phyloP scores from a whole-genome alignment of 1,140 invertebrate genomes.

The Vollenhovia emeryi region DNA sequence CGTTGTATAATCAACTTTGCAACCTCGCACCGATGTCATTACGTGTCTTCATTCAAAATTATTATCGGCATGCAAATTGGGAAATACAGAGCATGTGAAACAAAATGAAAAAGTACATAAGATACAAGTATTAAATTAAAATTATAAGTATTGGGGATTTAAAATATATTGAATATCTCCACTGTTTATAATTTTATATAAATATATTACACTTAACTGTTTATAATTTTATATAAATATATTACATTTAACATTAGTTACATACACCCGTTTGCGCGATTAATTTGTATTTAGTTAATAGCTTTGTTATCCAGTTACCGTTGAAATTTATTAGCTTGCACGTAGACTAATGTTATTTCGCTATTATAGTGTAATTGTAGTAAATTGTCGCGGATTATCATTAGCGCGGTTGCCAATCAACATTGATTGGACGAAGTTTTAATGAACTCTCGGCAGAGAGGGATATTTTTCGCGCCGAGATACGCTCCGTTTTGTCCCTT shows the following conservation, averaged over 20 bases:
- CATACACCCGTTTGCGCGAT: background rate
- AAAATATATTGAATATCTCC: too few relatives aligned
- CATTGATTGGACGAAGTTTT: background rate
- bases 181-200: too few relatives aligned
- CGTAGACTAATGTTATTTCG: background rate
- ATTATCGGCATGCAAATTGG: background rate
- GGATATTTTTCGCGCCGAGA: background rate
- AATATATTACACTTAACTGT: too few relatives aligned
- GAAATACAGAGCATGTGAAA: background rate
- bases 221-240: too few relatives aligned
- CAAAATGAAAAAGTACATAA: background rate
- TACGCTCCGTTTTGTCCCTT: slow-evolving; percentile 78
- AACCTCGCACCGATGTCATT: background rate
- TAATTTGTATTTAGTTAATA: background rate
- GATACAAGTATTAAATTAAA: background rate
- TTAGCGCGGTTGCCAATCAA: background rate
- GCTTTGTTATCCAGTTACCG: background rate
- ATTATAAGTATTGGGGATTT: background rate
- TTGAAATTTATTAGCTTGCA: background rate
- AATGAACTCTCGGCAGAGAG: background rate
- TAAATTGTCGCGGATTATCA: background rate
- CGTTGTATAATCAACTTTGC: slow-evolving; percentile 7
- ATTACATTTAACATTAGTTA: background rate
- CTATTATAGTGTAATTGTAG: background rate
- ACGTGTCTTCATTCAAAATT: background rate